These are phyloP conservation scores for Lasioglossum morio DNA, from an alignment of 2,888 invertebrate genomes.

Conservation along the genomic window DNA sequence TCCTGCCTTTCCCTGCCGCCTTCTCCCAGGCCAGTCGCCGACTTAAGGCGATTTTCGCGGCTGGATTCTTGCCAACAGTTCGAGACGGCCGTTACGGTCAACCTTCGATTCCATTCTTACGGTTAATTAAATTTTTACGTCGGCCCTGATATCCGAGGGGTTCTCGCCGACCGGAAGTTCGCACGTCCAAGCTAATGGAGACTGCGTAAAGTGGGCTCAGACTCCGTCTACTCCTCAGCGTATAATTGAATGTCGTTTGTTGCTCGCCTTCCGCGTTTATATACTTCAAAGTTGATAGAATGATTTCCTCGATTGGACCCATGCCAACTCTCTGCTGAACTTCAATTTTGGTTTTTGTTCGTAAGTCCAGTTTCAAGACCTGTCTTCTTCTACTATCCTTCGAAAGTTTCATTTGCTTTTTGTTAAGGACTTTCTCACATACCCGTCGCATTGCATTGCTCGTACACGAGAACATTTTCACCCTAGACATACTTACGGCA, in stretches of 20 bases:
- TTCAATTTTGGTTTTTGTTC: slow-evolving; percentile 34
- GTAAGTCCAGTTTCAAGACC: slow-evolving; percentile 22
- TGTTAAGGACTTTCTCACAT: background rate
- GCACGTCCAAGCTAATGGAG: background rate
- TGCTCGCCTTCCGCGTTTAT: background rate
- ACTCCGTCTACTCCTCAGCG: background rate
- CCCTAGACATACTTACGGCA: no score
- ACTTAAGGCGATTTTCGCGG: slow-evolving; percentile 66
- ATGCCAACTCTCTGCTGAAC: slow-evolving; percentile 36
- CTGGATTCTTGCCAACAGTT: slow-evolving; percentile 63
- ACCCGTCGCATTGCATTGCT: no score
- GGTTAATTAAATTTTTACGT: slow-evolving; percentile 58
- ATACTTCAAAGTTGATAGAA: slow-evolving; percentile 44
- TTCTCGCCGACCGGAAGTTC: background rate
- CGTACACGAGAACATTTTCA: no score
- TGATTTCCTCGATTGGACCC: slow-evolving; percentile 53
- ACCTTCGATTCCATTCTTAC: slow-evolving; percentile 58
- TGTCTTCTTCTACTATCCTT: background rate
- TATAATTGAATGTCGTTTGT: background rate
- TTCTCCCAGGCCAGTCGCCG: slow-evolving; percentile 9
- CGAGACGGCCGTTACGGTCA: slow-evolving; percentile 56
- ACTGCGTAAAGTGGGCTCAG: slow-evolving; percentile 1
- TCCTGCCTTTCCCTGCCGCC: slow-evolving; percentile 15
- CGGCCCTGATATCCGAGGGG: slow-evolving; percentile 13
- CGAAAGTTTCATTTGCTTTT: background rate